Base-by-base conservation (phyloP, 2,888 invertebrate genomes). In the Cyclophora punctaria region DNA sequence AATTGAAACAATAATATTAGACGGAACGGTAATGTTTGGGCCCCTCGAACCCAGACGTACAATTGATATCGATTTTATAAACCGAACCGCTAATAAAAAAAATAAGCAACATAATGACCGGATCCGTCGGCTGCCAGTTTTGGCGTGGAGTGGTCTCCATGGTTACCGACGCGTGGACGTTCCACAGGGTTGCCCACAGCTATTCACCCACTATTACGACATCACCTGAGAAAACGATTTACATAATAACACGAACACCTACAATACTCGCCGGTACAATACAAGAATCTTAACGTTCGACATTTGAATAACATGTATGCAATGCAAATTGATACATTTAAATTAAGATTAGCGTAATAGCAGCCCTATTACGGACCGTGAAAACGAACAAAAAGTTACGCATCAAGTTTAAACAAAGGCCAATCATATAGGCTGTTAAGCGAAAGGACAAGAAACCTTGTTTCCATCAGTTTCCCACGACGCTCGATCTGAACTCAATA, bases 401-500 rank as follows among this genome's bases (percentile, higher is more conserved):
- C 66, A 74, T 71, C 64, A 54, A 57, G 52, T 69, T 60, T 62
- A 67, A 79, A 78, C 75, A 80, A 82, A 78, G 67, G 67, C 71
- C 75, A 76, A 75, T 77, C 69, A 70, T 66, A 64, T 63, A 65
- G 59, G 61, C 63, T 62, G 57, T 64, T 66, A 77, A 78, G 74
- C 76, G 78, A 83, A 81, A 80, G 75, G 75, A 79, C 78, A 78
- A 37, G 67, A 78, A 73, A 75, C 70, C 73, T 75, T 76, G 75
- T 74, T 80, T 71, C 60, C 72, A 69, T 71, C 68, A 64, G 73
- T 75, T 84, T 85, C 84, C 76, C 86, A 86, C 84, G 84, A 73
- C 67, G 66, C 66, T 60, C 66, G 73, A 65, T 65, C 61, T 47
- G 41, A 63, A 53, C 69, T 67, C 60, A 59, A 67, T 53, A 59